Conservation (phyloP, 2,888 invertebrate genomes). For the Galerucella calmariensis region DNA sequence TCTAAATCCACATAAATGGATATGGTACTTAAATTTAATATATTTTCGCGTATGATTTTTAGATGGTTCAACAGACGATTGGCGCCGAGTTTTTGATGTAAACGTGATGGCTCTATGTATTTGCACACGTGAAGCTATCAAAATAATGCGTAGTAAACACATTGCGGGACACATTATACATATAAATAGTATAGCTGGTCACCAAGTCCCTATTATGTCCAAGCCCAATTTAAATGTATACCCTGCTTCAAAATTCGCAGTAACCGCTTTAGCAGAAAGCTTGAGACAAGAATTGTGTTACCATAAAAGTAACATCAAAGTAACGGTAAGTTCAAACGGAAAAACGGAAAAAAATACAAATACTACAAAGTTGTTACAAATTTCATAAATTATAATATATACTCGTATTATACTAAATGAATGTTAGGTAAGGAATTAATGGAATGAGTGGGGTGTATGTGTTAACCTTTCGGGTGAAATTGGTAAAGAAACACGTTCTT, state of each 20-base stretch:
- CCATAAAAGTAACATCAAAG: conserved; percentile 46
- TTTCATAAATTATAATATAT: neutral
- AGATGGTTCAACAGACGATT: too few species aligned
- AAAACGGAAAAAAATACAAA: too few species aligned
- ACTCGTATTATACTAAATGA: too few species aligned
- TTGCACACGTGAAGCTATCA: conserved; percentile 51
- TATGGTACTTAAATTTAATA: neutral
- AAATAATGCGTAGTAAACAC: conserved; percentile 47
- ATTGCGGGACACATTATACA: conserved; percentile 52
- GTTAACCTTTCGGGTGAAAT: too few species aligned
- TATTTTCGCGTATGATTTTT: neutral
- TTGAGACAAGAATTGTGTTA: conserved; percentile 48
- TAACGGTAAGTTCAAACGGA: conserved; percentile 46
- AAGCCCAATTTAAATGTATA: conserved; percentile 46
- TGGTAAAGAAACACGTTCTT: too few species aligned
- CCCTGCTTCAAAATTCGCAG: conserved; percentile 51
- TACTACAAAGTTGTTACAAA: neutral
- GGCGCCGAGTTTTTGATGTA: conserved; percentile 36
- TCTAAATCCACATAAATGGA: too few species aligned
- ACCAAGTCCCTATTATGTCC: conserved; percentile 44
- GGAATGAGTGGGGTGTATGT: too few species aligned
- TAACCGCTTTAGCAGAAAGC: conserved; percentile 52
- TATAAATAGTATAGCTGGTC: conserved; percentile 50
- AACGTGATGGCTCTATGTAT: conserved; percentile 52
- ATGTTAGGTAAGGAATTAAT: too few species aligned